These are phyloP conservation scores for Drosophila obscura DNA, from an alignment of 1,140 invertebrate species.

Conservation along the genomic window DNA sequence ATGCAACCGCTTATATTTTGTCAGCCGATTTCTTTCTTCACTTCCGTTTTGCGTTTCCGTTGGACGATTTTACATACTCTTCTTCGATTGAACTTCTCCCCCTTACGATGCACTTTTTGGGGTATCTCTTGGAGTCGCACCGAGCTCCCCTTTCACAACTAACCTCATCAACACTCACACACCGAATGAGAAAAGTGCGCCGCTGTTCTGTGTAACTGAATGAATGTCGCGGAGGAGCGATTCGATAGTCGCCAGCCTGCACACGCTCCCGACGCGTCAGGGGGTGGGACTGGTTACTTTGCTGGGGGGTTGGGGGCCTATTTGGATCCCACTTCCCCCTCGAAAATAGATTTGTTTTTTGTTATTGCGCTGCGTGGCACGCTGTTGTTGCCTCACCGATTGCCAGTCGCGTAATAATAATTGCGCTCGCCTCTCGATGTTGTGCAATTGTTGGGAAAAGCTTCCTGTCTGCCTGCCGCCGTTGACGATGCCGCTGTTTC, in stretches of 20 bases:
- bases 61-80: background rate
- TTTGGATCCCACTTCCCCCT: slow-evolving; percentile 4
- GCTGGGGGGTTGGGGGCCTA: background rate
- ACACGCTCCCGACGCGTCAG: slow-evolving; percentile 1
- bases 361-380: slow-evolving; percentile 53
- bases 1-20: slow-evolving; percentile 19
- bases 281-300: slow-evolving; percentile 1
- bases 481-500: slow-evolving; percentile 8
- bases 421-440: slow-evolving; percentile 48
- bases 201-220: slow-evolving; percentile 57
- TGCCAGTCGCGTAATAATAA: slow-evolving; percentile 78
- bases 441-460: slow-evolving; percentile 77
- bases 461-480: slow-evolving; percentile 65
- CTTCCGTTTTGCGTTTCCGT: background rate
- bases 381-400: slow-evolving; percentile 69
- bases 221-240: slow-evolving; percentile 62
- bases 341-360: slow-evolving; percentile 57
- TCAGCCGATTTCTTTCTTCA: too few species aligned
- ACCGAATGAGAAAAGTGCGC: slow-evolving; percentile 59
- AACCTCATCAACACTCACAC: slow-evolving; percentile 81
- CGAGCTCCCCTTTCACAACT: slow-evolving; percentile 54
- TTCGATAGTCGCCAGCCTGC: slow-evolving; percentile 39
- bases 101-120: slow-evolving; percentile 41
- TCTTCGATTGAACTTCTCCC: slow-evolving; percentile 21
- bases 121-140: slow-evolving; percentile 15